A percentile compares a stretch with the other conserved stretches of the same genome.
Evolutionary conservation across 2,797 vertebrate species (phyloP).

Genomic region (Smutsia gigantea): DNA sequence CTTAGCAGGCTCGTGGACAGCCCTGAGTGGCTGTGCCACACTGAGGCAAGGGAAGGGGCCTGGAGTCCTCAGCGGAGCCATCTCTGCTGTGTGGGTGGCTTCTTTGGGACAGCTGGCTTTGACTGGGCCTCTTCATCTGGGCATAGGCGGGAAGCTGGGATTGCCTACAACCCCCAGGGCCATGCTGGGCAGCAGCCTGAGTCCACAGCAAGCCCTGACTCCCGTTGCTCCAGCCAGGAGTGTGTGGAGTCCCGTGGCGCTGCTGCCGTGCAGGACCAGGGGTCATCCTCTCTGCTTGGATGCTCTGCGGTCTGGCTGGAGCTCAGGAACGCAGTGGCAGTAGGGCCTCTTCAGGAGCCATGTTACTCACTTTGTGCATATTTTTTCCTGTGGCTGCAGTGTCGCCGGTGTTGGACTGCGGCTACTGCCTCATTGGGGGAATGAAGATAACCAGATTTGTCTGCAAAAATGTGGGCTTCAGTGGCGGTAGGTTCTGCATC

Average conservation of each 20-base stretch:
- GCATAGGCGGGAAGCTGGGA: background rate
- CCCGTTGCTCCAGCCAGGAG: background rate
- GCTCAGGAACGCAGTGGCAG: background rate
- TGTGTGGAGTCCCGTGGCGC: background rate
- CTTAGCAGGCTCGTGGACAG: accelerated
- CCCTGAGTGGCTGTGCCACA: background rate
- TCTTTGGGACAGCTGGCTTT: background rate
- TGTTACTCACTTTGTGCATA: accelerated
- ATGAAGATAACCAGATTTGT: conserved; percentile 87
- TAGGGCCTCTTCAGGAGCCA: accelerated
- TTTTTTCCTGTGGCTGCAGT: conserved; percentile 85
- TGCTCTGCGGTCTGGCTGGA: background rate
- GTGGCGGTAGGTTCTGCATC: conserved; percentile 91
- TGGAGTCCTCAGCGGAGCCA: background rate
- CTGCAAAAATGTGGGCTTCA: conserved; percentile 92
- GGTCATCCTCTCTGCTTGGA: background rate
- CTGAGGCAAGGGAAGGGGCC: background rate
- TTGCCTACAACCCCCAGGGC: background rate
- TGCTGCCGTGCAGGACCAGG: accelerated
- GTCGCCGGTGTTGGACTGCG: conserved; percentile 91
- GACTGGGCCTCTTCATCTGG: background rate
- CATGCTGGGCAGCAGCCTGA: background rate
- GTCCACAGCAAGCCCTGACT: background rate
- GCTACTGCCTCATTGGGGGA: conserved; percentile 93
- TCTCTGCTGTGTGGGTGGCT: background rate